Conservation (phyloP, 2,888 invertebrate genomes). For the Kryphioiulus occultus region DNA sequence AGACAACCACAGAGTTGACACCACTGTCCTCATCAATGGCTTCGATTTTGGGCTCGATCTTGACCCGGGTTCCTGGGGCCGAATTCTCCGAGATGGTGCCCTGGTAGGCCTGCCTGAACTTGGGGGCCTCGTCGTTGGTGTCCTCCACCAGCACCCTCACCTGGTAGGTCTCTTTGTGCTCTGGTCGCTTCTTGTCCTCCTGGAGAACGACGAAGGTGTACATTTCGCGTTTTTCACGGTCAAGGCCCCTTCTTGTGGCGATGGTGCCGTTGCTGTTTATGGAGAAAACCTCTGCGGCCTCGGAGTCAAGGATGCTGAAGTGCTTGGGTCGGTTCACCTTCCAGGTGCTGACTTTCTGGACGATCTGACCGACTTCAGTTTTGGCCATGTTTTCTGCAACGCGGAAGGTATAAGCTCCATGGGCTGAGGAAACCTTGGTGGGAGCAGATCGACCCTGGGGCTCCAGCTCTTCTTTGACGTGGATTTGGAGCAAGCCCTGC, state of each 20-base stretch:
- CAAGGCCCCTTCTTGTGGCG: slow-evolving; percentile 57
- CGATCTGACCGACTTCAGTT: slow-evolving; percentile 56
- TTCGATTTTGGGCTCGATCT: slow-evolving; percentile 68
- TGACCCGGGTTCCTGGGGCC: slow-evolving; percentile 57
- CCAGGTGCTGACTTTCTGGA: slow-evolving; percentile 47
- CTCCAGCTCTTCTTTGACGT: slow-evolving; percentile 58
- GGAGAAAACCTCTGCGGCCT: slow-evolving; percentile 50
- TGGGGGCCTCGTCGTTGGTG: slow-evolving; percentile 58
- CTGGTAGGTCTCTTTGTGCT: slow-evolving; percentile 57
- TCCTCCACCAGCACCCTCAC: slow-evolving; percentile 58
- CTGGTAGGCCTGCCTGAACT: slow-evolving; percentile 56
- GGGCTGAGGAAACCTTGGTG: too few species aligned
- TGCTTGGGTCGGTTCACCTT: slow-evolving; percentile 52
- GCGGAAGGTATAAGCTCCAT: slow-evolving; percentile 54
- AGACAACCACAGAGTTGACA: slow-evolving; percentile 67
- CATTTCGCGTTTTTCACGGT: slow-evolving; percentile 57
- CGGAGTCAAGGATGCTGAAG: slow-evolving; percentile 52
- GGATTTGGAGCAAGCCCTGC: slow-evolving; percentile 57
- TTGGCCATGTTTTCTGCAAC: slow-evolving; percentile 57
- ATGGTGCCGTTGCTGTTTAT: slow-evolving; percentile 53
- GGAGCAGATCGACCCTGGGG: slow-evolving; percentile 55
- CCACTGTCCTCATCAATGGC: slow-evolving; percentile 69
- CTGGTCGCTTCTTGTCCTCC: slow-evolving; percentile 57
- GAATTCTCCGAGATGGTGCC: slow-evolving; percentile 58
- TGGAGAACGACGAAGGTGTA: slow-evolving; percentile 58